A percentile compares a stretch with the other conserved stretches of the same genome.
Evolutionary conservation across 2,113 vertebrate species (phyloP).

Genomic region (Sapajus apella): DNA sequence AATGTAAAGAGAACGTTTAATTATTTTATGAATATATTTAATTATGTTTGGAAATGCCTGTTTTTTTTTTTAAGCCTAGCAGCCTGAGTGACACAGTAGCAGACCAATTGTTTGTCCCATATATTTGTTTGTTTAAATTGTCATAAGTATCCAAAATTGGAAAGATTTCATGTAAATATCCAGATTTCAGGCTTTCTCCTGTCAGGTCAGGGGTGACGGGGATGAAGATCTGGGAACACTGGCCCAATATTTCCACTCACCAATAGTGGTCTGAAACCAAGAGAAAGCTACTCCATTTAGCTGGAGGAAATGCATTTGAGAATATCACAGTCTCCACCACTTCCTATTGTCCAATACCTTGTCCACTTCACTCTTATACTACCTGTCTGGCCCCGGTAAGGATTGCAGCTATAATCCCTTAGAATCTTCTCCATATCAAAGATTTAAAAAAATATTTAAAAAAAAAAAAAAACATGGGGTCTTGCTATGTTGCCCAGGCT

Average conservation of each 20-base stretch:
- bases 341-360: background rate
- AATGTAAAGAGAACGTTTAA: background rate
- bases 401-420: background rate
- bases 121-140: constrained; percentile 22
- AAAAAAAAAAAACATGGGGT: too few species aligned
- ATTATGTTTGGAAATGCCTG: background rate
- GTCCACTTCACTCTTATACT: background rate
- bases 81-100: background rate
- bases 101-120: background rate
- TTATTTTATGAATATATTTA: constrained; percentile 41
- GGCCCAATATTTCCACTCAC: background rate
- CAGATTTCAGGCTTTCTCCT: background rate
- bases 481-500: too few species aligned
- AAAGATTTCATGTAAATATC: background rate
- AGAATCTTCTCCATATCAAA: background rate
- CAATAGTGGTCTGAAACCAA: background rate
- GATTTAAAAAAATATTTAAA: background rate
- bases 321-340: background rate
- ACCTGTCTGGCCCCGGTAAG: background rate
- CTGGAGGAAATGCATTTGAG: background rate
- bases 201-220: too few species aligned
- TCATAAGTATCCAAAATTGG: constrained; percentile 17
- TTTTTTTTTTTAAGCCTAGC: background rate
- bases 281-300: background rate
- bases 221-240: background rate